phyloP scores from a whole-genome alignment of 2,888 invertebrate species.

The Napeogenes inachia region DNA sequence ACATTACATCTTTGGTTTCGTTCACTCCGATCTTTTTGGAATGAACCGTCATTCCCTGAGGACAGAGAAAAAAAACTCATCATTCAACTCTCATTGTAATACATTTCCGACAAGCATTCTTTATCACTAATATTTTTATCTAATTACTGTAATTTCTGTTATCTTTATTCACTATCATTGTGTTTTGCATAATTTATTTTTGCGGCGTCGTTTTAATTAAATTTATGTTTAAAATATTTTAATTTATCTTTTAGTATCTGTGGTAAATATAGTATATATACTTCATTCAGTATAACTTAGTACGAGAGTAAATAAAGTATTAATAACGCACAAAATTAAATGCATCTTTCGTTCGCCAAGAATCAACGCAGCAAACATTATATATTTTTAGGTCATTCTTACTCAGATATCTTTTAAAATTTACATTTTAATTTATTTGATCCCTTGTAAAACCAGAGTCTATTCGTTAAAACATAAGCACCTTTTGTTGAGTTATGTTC shows the following conservation, averaged over 20 bases:
- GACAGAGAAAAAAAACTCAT: slow-evolving; percentile 16
- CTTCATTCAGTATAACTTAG: too few relatives aligned
- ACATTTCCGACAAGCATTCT: slow-evolving; percentile 28
- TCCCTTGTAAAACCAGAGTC: too few relatives aligned
- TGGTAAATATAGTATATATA: background rate
- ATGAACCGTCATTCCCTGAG: slow-evolving; percentile 23
- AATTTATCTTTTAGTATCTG: background rate
- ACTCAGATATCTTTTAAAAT: too few relatives aligned
- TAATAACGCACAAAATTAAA: too few relatives aligned
- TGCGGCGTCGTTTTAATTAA: background rate
- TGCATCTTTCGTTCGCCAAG: too few relatives aligned
- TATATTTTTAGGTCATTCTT: too few relatives aligned
- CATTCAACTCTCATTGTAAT: slow-evolving; percentile 23
- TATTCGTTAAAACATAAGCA: too few relatives aligned
- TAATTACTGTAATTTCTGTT: slow-evolving; percentile 27
- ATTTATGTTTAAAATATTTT: background rate
- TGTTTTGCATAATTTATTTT: slow-evolving; percentile 16
- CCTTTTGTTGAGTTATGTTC: too few relatives aligned
- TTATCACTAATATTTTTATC: slow-evolving; percentile 27
- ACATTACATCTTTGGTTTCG: slow-evolving; percentile 47
- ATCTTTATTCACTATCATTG: slow-evolving; percentile 17
- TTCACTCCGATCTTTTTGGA: slow-evolving; percentile 41
- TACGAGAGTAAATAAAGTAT: too few relatives aligned
- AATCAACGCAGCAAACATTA: too few relatives aligned
- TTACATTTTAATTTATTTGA: too few relatives aligned